A percentile compares a stretch with the other conserved stretches of the same genome.
phyloP scores from a whole-genome alignment of 2,888 invertebrate genomes.

The Malthinus flaveolus region DNA sequence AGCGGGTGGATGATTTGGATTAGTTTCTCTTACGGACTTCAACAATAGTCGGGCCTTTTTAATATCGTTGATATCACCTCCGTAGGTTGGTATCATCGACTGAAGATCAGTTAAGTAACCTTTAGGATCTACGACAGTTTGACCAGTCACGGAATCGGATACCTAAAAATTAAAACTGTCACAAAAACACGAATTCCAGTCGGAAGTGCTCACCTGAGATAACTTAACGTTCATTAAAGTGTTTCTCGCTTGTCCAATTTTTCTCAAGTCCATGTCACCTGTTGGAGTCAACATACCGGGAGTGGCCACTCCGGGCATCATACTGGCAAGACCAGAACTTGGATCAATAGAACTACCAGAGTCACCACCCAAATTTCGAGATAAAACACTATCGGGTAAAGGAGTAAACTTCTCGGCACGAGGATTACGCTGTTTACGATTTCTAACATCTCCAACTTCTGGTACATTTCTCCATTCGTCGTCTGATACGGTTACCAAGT shows the following conservation, averaged over 20 bases:
- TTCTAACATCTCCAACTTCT: constrained; percentile 98
- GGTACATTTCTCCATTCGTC: constrained; percentile 98
- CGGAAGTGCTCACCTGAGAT: constrained; percentile 64
- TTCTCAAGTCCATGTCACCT: constrained; percentile 93
- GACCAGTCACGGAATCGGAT: constrained; percentile 97
- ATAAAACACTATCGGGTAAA: constrained; percentile 92
- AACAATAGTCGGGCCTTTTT: constrained; percentile 93
- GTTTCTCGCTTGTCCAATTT: constrained; percentile 98
- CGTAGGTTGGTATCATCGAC: constrained; percentile 98
- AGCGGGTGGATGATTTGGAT: constrained; percentile 98
- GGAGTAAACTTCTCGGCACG: constrained; percentile 97
- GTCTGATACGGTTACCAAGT: constrained; percentile 78
- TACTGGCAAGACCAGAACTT: constrained; percentile 81
- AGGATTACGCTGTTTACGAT: constrained; percentile 94
- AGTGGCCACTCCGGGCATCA: constrained; percentile 83
- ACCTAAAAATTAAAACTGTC: constrained; percentile 64
- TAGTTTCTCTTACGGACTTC: constrained; percentile 96
- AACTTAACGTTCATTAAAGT: constrained; percentile 99
- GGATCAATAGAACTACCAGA: constrained; percentile 80
- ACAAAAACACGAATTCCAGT: background rate
- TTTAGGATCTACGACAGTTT: constrained; percentile 99
- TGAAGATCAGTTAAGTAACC: constrained; percentile 99
- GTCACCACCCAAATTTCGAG: constrained; percentile 84
- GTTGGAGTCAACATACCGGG: constrained; percentile 85
- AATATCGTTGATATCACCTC: constrained; percentile 97